Conservation (phyloP, 2,888 invertebrate species). For the Latheticus oryzae region DNA sequence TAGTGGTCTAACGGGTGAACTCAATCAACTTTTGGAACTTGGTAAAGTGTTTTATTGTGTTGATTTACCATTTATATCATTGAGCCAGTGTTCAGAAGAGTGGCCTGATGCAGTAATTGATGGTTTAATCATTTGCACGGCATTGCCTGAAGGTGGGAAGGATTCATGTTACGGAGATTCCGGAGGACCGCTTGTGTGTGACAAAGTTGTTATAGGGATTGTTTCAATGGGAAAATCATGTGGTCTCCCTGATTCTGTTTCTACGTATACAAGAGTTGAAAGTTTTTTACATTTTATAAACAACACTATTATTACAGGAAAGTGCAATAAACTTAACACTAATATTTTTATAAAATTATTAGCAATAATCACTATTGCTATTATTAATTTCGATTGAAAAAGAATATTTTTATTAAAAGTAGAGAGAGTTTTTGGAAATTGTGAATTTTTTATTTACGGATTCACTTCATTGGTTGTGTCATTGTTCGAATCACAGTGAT, state of each 20-base stretch:
- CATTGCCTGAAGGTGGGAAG: neutral
- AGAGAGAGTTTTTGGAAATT: too few relatives aligned
- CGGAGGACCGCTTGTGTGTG: slow-evolving; percentile 4
- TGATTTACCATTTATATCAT: neutral
- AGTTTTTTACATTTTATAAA: neutral
- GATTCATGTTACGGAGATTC: slow-evolving; percentile 3
- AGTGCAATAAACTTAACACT: too few relatives aligned
- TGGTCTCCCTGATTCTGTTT: neutral
- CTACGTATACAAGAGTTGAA: neutral
- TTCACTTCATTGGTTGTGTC: too few relatives aligned
- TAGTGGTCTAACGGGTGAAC: neutral
- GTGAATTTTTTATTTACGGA: too few relatives aligned
- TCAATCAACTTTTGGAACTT: neutral
- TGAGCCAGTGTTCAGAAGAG: neutral
- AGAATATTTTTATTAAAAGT: too few relatives aligned
- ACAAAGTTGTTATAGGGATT: neutral
- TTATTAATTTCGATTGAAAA: too few relatives aligned
- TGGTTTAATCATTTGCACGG: neutral
- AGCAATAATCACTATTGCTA: too few relatives aligned
- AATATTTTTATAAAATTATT: too few relatives aligned
- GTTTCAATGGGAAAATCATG: neutral
- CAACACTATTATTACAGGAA: too few relatives aligned
- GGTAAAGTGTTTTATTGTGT: neutral
- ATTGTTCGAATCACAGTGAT: too few relatives aligned
- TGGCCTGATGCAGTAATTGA: neutral